A percentile compares a stretch with the other conserved stretches of the same genome.
phyloP scores from a whole-genome alignment of 2,113 vertebrate genomes.

The Epinephelus lanceolatus region DNA sequence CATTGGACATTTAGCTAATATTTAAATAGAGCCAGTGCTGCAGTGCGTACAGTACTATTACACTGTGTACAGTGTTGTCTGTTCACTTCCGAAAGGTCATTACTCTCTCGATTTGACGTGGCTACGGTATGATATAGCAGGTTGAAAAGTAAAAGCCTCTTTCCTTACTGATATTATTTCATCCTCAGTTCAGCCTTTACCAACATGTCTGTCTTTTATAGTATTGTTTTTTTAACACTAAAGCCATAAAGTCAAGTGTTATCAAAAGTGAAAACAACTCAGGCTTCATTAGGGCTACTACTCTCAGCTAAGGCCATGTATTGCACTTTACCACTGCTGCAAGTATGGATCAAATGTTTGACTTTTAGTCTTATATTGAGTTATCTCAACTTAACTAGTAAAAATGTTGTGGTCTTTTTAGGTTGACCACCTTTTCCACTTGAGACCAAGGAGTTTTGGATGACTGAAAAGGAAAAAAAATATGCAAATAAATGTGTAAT shows the following conservation, averaged over 20 bases:
- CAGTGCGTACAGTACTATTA: not conserved
- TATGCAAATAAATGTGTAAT: not conserved
- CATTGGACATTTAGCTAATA: not conserved
- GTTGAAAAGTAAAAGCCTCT: conserved; percentile 34
- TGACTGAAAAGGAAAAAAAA: not conserved
- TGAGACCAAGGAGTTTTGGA: not conserved
- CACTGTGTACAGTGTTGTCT: not conserved
- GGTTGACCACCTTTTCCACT: too few species aligned
- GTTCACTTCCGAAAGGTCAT: conserved; percentile 31
- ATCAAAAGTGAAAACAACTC: conserved; percentile 4
- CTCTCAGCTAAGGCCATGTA: not conserved
- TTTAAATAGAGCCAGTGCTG: not conserved
- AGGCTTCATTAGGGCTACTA: not conserved
- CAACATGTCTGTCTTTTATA: not conserved
- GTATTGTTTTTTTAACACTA: not conserved
- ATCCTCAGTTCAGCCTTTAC: not conserved
- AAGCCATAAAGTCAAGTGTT: not conserved
- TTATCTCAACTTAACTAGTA: not conserved
- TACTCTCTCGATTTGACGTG: conserved; percentile 65
- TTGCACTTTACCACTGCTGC: not conserved
- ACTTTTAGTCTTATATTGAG: not conserved
- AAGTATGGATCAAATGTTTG: not conserved
- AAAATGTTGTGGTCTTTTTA: too few species aligned
- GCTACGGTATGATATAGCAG: conserved; percentile 53
- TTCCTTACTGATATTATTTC: not conserved